Percentiles rank a stretch among this genome's conserved stretches.
phyloP scores from a whole-genome alignment of 2,797 vertebrate genomes.

The Scolopax bukidnonensis region DNA sequence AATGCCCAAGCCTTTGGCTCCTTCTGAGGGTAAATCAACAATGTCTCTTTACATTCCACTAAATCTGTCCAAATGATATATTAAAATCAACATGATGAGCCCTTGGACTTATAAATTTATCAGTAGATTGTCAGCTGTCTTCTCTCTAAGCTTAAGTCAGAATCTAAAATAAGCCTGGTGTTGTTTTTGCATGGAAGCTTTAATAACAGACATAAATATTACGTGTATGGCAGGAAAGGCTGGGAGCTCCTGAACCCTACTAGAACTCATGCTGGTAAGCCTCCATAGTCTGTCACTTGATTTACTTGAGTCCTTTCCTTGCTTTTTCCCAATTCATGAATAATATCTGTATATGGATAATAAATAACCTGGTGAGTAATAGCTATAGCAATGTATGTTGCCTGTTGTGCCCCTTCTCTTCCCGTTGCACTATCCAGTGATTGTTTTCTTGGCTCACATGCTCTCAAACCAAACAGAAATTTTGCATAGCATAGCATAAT shows the following conservation, averaged over 20 bases:
- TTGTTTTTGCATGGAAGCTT: slow-evolving; percentile 6
- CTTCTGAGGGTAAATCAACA: background rate
- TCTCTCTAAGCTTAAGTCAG: background rate
- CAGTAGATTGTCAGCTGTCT: background rate
- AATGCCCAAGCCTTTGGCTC: background rate
- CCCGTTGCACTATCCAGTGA: background rate
- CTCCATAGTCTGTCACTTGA: background rate
- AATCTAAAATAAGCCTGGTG: slow-evolving; percentile 8
- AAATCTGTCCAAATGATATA: background rate
- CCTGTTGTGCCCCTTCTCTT: background rate
- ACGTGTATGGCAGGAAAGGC: background rate
- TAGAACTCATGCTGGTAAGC: background rate
- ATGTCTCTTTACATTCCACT: background rate
- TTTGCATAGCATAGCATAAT: slow-evolving; percentile 43
- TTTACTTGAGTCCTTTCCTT: slow-evolving; percentile 52
- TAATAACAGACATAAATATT: slow-evolving; percentile 11
- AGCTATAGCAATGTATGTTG: background rate
- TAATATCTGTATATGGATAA: slow-evolving; percentile 39
- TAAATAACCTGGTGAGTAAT: slow-evolving; percentile 45
- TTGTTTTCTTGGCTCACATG: slow-evolving; percentile 11
- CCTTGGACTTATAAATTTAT: background rate
- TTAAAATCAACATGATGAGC: background rate
- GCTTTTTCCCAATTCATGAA: slow-evolving; percentile 46
- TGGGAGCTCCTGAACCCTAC: background rate
- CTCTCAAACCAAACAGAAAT: slow-evolving; percentile 56